A percentile compares a stretch with the other conserved stretches of the same genome.
Evolutionary conservation across 2,797 vertebrate species (phyloP).

Genomic region (Pogoniulus pusillus): DNA sequence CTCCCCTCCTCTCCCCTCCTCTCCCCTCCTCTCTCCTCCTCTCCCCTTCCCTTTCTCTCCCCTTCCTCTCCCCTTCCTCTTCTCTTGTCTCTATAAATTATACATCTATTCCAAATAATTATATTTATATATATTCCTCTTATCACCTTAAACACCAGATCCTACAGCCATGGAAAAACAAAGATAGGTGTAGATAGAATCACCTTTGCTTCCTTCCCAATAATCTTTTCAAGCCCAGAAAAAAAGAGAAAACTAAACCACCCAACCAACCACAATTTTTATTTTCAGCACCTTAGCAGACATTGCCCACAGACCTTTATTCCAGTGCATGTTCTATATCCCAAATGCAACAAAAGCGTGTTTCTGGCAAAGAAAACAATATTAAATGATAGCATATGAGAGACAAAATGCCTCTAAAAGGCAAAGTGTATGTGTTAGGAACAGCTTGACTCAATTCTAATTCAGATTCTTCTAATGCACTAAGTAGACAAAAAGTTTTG

Average conservation of each 20-base stretch:
- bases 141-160: neutral
- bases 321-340: neutral
- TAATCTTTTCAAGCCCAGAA: neutral
- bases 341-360: neutral
- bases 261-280: neutral
- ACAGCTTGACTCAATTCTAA: rapidly evolving
- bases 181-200: neutral
- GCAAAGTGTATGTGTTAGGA: neutral
- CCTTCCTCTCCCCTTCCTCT: no score
- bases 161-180: neutral
- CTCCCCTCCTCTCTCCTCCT: no score
- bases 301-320: neutral
- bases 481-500: neutral
- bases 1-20: no score
- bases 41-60: no score
- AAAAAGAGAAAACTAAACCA: no score
- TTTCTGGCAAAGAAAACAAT: neutral
- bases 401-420: neutral
- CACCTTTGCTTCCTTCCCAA: neutral
- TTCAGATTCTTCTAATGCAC: neutral
- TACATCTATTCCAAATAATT: no score
- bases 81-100: no score
- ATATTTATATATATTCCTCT: no score
- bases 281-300: neutral
- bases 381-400: neutral